phyloP scores from a whole-genome alignment of 2,113 vertebrate species.

The Verasper variegatus region DNA sequence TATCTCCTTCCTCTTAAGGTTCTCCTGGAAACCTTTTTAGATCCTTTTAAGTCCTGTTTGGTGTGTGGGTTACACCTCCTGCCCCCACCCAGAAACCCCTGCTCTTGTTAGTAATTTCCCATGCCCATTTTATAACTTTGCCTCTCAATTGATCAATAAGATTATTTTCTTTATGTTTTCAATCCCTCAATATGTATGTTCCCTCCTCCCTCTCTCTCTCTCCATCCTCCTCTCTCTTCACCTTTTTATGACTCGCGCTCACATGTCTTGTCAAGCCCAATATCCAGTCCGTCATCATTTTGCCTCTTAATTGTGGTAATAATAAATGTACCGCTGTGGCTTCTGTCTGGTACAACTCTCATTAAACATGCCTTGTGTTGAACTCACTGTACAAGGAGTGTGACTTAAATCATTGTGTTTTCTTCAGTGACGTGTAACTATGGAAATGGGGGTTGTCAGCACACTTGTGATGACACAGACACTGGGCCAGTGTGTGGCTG shows the following conservation, averaged over 20 bases:
- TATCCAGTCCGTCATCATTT: not conserved
- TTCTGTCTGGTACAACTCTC: not conserved
- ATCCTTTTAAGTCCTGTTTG: not conserved
- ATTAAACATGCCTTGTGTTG: not conserved
- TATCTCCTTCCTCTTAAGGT: not conserved
- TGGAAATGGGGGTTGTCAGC: slow-evolving; percentile 98
- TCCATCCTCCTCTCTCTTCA: not conserved
- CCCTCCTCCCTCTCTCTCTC: no score
- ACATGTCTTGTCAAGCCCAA: not conserved
- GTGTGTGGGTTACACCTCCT: no score
- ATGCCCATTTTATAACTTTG: no score
- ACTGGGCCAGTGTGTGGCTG: slow-evolving; percentile 93
- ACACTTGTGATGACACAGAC: slow-evolving; percentile 97
- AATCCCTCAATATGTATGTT: not conserved
- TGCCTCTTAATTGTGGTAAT: not conserved
- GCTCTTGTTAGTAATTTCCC: no score
- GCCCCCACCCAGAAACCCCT: no score
- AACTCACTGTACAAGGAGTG: not conserved
- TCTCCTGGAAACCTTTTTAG: not conserved
- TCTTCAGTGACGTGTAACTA: slow-evolving; percentile 98
- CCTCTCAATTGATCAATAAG: no score
- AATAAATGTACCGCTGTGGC: no score
- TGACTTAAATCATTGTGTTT: slow-evolving; percentile 16
- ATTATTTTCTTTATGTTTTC: not conserved
- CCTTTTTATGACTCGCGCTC: not conserved